Base-by-base conservation (phyloP, 2,888 invertebrate genomes). In the Camptogramma bilineatum region DNA sequence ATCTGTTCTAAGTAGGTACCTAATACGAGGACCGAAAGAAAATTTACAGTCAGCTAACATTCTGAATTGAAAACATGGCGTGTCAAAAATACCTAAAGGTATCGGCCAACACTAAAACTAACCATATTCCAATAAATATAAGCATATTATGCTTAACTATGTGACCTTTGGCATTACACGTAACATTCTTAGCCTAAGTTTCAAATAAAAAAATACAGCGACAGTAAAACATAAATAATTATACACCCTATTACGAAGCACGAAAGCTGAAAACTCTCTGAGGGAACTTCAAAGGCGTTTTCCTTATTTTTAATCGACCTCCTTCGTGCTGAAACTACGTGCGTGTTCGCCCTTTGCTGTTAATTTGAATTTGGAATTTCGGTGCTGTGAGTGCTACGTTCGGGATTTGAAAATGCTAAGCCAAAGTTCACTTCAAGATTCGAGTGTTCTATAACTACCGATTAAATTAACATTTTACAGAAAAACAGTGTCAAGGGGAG, bases 161-260 rank as follows among this genome's bases (percentile, higher is more conserved):
- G 68, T 79, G 85, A 88, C 87, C 88, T 87, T 85, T 87, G 87
- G 79, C 87, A 83, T 87, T 76, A 84, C 88, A 88, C 88, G 88
- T 80, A 71, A 83, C 70, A 73, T 71, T 70, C 76, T 75, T 77
- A 71, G 73, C 73, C 64, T 66, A 24, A 68, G 62, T 63, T 70
- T 68, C 71, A 68, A 72, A 74, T 78, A 73, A 71, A 81, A 83
- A 85, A 80, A 77, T 68, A 75, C 71, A 74, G 62, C 52, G 9
- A 34, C 70, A 54, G 65, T 59, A 68, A 53, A 62, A 21, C 57
- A 58, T 31, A 18, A 16, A 4, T 17, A 17, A 63, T 54, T 31
- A 18, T 59, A 42, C 17, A 56, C 64, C 52, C 13, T 68, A 50
- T 46, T 0, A 0, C 18, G 17, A 1, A 3, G 5, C 0, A 0